These are phyloP conservation scores for Amblyopsis hoosieri DNA, from an alignment of 2,797 vertebrate genomes.

Conservation along the genomic window DNA sequence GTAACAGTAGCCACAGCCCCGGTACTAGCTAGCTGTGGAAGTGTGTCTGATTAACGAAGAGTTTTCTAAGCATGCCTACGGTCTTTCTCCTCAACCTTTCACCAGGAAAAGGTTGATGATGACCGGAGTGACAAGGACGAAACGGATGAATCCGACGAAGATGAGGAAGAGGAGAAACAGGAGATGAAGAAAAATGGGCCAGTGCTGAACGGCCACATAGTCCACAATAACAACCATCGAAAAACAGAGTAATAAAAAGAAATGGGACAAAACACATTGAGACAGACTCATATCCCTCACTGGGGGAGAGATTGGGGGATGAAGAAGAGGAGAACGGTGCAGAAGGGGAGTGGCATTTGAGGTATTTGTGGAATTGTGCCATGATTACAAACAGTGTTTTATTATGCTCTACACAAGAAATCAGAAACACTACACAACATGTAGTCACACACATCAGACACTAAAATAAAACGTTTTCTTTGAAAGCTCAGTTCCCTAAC, in stretches of 20 bases:
- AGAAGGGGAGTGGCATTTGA: constrained; percentile 2
- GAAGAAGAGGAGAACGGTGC: not conserved
- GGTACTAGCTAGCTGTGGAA: not conserved
- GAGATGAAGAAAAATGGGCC: constrained; percentile 78
- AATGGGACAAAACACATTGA: constrained; percentile 31
- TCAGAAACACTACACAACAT: constrained; percentile 9
- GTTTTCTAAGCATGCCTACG: not conserved
- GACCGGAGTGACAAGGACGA: constrained; percentile 93
- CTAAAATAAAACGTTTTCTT: constrained; percentile 9
- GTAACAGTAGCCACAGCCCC: constrained; percentile 20
- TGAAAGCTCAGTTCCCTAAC: constrained; percentile 18
- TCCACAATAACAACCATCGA: constrained; percentile 88
- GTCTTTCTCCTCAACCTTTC: not conserved
- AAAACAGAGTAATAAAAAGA: constrained; percentile 83
- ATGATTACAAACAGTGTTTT: constrained; percentile 3
- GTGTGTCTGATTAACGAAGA: constrained; percentile 10
- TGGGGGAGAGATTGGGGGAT: constrained; percentile 30
- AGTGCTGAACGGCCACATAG: constrained; percentile 82
- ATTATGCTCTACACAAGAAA: constrained; percentile 3
- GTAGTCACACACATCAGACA: constrained; percentile 15
- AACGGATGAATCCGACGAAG: constrained; percentile 79
- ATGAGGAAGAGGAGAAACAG: constrained; percentile 60
- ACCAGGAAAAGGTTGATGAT: constrained; percentile 86
- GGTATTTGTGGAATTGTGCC: constrained; percentile 4
- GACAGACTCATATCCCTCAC: constrained; percentile 56